These are phyloP conservation scores for Drosophila incognita DNA, from an alignment of 2,888 invertebrate species.

Conservation along the genomic window DNA sequence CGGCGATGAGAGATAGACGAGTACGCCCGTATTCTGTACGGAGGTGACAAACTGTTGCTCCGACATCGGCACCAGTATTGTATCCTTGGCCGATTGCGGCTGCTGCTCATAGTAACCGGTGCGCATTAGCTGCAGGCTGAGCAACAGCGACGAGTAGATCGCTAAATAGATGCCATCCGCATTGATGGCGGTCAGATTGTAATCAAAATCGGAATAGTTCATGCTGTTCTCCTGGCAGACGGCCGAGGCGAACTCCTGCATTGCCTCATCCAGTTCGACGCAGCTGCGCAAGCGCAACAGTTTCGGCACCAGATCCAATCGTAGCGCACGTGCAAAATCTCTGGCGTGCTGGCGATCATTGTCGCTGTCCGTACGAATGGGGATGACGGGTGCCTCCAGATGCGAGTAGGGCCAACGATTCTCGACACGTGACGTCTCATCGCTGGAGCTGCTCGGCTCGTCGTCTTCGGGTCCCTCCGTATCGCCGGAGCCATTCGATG, in stretches of 20 bases:
- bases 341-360: conserved; percentile 94
- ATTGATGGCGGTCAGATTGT: conserved; percentile 91
- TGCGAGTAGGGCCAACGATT: conserved; percentile 85
- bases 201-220: conserved; percentile 85
- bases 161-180: conserved; percentile 97
- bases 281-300: conserved; percentile 91
- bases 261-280: conserved; percentile 94
- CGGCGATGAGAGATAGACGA: conserved; percentile 96
- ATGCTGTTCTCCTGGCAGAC: conserved; percentile 91
- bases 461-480: conserved; percentile 90
- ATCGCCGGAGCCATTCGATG: conserved; percentile 90
- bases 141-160: conserved; percentile 92
- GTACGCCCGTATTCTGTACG: conserved; percentile 95
- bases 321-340: conserved; percentile 92
- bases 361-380: conserved; percentile 88
- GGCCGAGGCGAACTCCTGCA: conserved; percentile 96
- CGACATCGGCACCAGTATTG: conserved; percentile 87
- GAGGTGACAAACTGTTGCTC: conserved; percentile 96
- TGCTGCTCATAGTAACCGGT: conserved; percentile 91
- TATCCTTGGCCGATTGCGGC: conserved; percentile 85
- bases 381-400: conserved; percentile 84
- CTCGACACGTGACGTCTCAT: conserved; percentile 84
- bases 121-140: conserved; percentile 92
- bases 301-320: conserved; percentile 91
- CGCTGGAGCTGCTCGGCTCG: conserved; percentile 86